Evolutionary conservation across 2,797 vertebrate genomes (phyloP).

Genomic region (Anguilla anguilla): DNA sequence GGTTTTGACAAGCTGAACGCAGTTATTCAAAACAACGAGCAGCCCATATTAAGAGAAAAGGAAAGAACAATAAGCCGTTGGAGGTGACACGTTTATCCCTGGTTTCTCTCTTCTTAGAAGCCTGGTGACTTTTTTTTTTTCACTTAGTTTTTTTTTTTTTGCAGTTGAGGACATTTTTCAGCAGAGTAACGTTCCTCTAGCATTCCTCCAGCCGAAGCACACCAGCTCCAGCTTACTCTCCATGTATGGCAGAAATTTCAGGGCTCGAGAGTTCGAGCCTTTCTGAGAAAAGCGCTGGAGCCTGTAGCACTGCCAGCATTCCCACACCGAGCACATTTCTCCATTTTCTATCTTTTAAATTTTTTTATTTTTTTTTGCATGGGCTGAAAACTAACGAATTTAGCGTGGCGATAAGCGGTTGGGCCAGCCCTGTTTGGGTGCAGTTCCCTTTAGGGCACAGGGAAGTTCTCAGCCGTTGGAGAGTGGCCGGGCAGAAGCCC

Average conservation of each 20-base stretch:
- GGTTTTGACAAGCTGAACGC: background rate
- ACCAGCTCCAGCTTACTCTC: background rate
- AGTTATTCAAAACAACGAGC: background rate
- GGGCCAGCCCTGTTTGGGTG: constrained; percentile 25
- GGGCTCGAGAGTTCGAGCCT: constrained; percentile 28
- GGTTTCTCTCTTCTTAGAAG: background rate
- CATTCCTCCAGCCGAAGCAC: background rate
- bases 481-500: background rate
- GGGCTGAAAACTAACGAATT: constrained; percentile 44
- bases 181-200: background rate
- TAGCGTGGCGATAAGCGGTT: constrained; percentile 40
- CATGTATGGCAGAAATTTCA: constrained; percentile 3
- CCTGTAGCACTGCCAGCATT: constrained; percentile 33
- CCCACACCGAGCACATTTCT: constrained; percentile 21
- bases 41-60: background rate
- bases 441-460: background rate
- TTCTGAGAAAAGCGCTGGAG: constrained; percentile 27
- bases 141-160: background rate
- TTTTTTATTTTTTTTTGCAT: background rate
- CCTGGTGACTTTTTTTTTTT: background rate
- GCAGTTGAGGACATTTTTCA: background rate
- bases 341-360: no score
- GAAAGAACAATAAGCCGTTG: background rate
- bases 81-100: background rate
- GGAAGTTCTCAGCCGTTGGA: constrained; percentile 18